Percentiles rank a stretch among this genome's conserved stretches.
Conservation (phyloP, 1,140 invertebrate genomes). For the Ctenoplectra terminalis region DNA sequence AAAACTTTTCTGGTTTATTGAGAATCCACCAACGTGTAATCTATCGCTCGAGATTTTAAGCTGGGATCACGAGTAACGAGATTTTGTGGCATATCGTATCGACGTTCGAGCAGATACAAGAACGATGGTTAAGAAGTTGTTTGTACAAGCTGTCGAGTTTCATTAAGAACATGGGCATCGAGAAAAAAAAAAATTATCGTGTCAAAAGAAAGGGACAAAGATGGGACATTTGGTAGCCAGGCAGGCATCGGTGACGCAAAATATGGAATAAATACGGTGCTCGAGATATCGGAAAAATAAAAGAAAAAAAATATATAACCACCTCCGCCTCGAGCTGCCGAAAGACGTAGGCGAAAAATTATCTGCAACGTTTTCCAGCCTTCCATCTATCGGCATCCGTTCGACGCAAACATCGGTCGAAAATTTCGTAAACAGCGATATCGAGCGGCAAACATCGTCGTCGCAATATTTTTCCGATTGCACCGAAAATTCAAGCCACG, state of each 20-base stretch:
- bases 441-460: neutral
- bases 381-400: slow-evolving; percentile 39
- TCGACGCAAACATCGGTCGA: slow-evolving; percentile 58
- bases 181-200: neutral
- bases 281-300: slow-evolving; percentile 34
- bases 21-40: too few relatives aligned
- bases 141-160: slow-evolving; percentile 4
- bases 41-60: too few relatives aligned
- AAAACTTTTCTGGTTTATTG: too few relatives aligned
- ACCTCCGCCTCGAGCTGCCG: slow-evolving; percentile 15
- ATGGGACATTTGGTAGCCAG: slow-evolving; percentile 17
- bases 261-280: neutral
- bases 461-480: slow-evolving; percentile 17
- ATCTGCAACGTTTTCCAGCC: slow-evolving; percentile 48
- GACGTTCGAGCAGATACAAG: neutral
- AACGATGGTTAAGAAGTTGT: slow-evolving; percentile 5
- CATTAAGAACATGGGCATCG: neutral
- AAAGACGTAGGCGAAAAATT: slow-evolving; percentile 48
- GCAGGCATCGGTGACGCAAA: slow-evolving; percentile 44
- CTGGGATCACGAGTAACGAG: too few relatives aligned
- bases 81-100: neutral
- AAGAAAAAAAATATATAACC: too few relatives aligned
- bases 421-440: slow-evolving; percentile 63
- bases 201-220: slow-evolving; percentile 1
- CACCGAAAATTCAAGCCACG: neutral